Evolutionary conservation across 2,888 invertebrate species (phyloP).

Genomic region (Sminthurides aquaticus): DNA sequence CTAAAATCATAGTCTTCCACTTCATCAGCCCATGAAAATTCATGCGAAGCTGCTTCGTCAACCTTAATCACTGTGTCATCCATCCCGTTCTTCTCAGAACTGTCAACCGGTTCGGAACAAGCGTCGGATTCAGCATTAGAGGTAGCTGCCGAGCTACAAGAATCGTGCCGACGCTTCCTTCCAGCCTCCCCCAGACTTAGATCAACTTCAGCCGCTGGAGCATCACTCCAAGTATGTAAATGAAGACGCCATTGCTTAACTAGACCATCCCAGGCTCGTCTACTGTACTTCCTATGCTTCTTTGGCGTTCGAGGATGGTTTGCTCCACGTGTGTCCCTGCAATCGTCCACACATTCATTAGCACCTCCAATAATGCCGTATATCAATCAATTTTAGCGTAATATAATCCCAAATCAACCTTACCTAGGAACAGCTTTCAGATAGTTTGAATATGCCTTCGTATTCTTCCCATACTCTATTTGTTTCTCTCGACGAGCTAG

Average conservation of each 20-base stretch:
- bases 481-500: slow-evolving; percentile 34
- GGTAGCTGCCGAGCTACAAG: not conserved
- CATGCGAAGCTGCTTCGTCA: not conserved
- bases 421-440: slow-evolving; percentile 34
- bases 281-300: slow-evolving; percentile 75
- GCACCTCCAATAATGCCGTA: not conserved
- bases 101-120: not conserved
- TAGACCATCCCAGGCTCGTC: slow-evolving; percentile 86
- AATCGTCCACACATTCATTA: not conserved
- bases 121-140: slow-evolving; percentile 1
- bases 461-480: slow-evolving; percentile 41
- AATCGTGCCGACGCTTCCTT: not conserved
- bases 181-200: not conserved
- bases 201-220: not conserved
- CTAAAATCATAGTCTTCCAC: slow-evolving; percentile 14
- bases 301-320: slow-evolving; percentile 85
- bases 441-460: slow-evolving; percentile 37
- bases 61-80: not conserved
- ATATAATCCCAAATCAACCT: slow-evolving; percentile 2
- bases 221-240: slow-evolving; percentile 63
- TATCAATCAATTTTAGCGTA: not conserved
- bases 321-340: slow-evolving; percentile 53
- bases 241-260: slow-evolving; percentile 78
- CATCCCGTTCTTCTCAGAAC: not conserved
- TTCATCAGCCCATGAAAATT: slow-evolving; percentile 19